phyloP scores from a whole-genome alignment of 1,140 invertebrate genomes.

The Brachystomella parvula region DNA sequence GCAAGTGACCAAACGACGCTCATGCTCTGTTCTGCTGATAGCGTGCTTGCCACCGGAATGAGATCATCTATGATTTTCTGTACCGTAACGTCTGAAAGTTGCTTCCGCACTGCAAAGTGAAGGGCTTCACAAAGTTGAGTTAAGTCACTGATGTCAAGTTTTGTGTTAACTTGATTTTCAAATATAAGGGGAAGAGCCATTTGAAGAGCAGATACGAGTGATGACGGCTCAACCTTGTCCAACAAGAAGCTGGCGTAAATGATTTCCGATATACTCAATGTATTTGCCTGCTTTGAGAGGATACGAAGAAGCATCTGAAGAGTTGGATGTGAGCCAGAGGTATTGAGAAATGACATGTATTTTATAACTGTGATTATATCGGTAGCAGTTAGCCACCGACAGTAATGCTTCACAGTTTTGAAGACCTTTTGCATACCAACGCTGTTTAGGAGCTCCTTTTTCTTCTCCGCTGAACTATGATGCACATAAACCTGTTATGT shows the following conservation, averaged over 20 bases:
- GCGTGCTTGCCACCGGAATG: constrained; percentile 14
- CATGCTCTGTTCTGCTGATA: constrained; percentile 27
- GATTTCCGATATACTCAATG: constrained; percentile 52
- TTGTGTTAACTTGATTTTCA: constrained; percentile 49
- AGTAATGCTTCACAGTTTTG: too few relatives aligned
- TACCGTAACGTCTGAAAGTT: constrained; percentile 45
- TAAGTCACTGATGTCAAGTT: constrained; percentile 49
- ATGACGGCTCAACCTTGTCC: constrained; percentile 41
- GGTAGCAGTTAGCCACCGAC: too few relatives aligned
- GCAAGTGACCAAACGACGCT: constrained; percentile 31
- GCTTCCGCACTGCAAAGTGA: constrained; percentile 45
- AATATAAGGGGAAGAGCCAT: constrained; percentile 56
- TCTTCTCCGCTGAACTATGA: too few relatives aligned
- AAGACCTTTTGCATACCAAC: too few relatives aligned
- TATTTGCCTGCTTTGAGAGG: constrained; percentile 52
- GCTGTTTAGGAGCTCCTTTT: too few relatives aligned
- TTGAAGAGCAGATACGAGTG: constrained; percentile 52
- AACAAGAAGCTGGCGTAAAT: constrained; percentile 54
- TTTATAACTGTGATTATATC: too few relatives aligned
- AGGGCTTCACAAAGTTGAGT: constrained; percentile 47
- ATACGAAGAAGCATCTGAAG: constrained; percentile 55
- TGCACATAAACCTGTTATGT: too few relatives aligned
- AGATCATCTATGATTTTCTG: constrained; percentile 30
- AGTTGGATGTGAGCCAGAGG: constrained; percentile 50
- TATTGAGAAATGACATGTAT: constrained; percentile 50